Base-by-base conservation (phyloP, 2,888 invertebrate species). In the Caenorhabditis angaria region DNA sequence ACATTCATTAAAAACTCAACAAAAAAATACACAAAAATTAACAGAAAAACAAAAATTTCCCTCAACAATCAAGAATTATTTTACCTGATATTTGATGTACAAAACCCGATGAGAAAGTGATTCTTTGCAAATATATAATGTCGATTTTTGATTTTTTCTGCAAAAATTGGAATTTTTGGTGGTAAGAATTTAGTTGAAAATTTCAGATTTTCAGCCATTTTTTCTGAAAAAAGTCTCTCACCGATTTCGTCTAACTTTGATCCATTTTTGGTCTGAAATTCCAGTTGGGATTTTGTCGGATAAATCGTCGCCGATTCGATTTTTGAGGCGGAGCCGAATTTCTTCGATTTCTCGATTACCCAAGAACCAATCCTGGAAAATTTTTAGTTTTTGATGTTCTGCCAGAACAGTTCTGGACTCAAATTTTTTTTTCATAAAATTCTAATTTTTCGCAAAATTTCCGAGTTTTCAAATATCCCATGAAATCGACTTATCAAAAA, bases 281-380 rank as follows among this genome's bases (percentile, higher is more conserved):
- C 27, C 54, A n/a, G 22, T 8, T 12, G 2, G 1, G 28, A 54
- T 4, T n/a, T n/a, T n/a, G 10, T 28, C n/a, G 3, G 4, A 3
- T 6, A 54, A 29, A 14, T 27, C 25, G 27, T 28, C 28, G 2
- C 14, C 12, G 27, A 54, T 4, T n/a, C 1, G 8, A n/a, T 3
- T n/a, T 22, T 28, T 4, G 27, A 54, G n/a, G 4, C 24, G 54
- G 54, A 54, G 24, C 14, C 28, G 8, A 5, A 28, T 18, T 54
- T 54, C 54, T 28, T 28, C 54, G n/a, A 54, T 27, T 22, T 54
- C 54, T 5, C 54, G 54, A 12, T 54, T 20, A 18, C 54, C 54
- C 5, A 4, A 2, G 10, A 18, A 12, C 54, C 54, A 54, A 6
- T 54, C 28, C 54, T 54, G 24, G 5, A 54, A 54, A 25, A 22